Base-by-base conservation (phyloP, 2,888 invertebrate species). In the Heliconius erato region DNA sequence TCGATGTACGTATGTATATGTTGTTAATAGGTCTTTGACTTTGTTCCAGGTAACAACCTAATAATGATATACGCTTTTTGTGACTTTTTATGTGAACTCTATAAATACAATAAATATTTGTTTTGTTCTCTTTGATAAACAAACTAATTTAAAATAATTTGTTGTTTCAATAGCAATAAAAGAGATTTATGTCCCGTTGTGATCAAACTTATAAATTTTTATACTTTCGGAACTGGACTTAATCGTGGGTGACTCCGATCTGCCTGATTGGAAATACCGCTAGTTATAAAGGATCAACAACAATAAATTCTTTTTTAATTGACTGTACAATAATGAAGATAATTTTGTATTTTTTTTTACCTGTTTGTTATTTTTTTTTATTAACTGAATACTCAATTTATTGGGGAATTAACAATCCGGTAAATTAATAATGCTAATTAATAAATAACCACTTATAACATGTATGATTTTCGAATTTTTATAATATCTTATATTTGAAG, bases 11-110 rank as follows among this genome's bases (percentile, higher is more conserved):
- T 67, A 49, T 40, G n/a, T 67, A 49, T 32, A 32, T 74, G 71
- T 40, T 49, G 74, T 74, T 79, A 59, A 83, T 1, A 74, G 79
- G 74, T 79, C 63, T 79, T 68, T 74, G 77, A 74, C 74, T 79
- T 82, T 68, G 19, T 28, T 44, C 12, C 71, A 72, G 26, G 44
- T 72, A 44, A 72, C 71, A 71, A n/a, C 1, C 44, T 72, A 16
- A 26, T 72, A 72, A 72, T 14, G 26, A 72, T 72, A 72, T 44
- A 40, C n/a, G 71, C n/a, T 71, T n/a, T n/a, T n/a, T 14, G 12
- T 12, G 40, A 40, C 1, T n/a, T 26, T 23, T 69, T 40, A n/a
- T 11, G 11, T 69, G 23, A 23, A 35, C 3, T 14, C 11, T 23
- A 23, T 40, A n/a, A 3, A 14, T 40, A 26, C 14, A 40, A 44